phyloP scores from a whole-genome alignment of 2,113 vertebrate species.

The Tragelaphus imberbis region DNA sequence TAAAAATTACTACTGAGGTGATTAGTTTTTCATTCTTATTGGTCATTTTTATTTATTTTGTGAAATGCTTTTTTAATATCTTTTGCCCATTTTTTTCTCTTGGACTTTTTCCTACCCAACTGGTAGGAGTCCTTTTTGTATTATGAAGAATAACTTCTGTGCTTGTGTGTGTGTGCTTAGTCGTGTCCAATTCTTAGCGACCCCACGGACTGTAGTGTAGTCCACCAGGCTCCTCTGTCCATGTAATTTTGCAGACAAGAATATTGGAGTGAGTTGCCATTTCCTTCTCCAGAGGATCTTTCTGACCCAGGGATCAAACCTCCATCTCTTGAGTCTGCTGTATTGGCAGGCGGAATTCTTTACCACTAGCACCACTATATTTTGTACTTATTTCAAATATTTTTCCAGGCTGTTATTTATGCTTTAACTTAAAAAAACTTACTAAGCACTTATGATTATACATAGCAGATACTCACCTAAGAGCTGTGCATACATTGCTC shows the following conservation, averaged over 20 bases:
- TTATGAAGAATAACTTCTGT: background rate
- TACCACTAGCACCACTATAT: background rate
- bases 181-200: accelerated
- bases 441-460: background rate
- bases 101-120: background rate
- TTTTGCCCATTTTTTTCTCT: background rate
- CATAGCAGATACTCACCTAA: background rate
- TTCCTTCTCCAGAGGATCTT: background rate
- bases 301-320: background rate
- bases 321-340: background rate
- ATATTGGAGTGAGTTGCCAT: background rate
- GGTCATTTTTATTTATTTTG: background rate
- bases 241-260: background rate
- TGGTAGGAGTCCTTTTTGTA: background rate
- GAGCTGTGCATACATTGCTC: background rate
- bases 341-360: background rate
- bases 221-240: background rate
- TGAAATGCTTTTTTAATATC: background rate
- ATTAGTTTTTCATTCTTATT: background rate
- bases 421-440: background rate
- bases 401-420: background rate
- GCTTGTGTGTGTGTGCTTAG: background rate
- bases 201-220: background rate
- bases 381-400: background rate
- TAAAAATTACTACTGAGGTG: background rate